A percentile compares a stretch with the other conserved stretches of the same genome.
phyloP scores from a whole-genome alignment of 2,797 vertebrate species.

The Rallus crepitans region DNA sequence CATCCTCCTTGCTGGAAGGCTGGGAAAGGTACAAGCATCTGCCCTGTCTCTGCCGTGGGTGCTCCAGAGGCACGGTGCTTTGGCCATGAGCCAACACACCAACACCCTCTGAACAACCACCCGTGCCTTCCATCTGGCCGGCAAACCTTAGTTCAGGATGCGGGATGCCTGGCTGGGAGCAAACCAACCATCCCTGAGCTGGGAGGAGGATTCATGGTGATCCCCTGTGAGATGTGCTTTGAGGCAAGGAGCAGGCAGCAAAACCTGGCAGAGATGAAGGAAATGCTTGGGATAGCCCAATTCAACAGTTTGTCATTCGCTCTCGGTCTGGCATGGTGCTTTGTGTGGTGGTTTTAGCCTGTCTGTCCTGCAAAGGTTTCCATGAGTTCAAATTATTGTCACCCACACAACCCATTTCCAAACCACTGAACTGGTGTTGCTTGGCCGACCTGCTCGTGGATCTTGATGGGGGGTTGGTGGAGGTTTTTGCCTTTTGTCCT shows the following conservation, averaged over 20 bases:
- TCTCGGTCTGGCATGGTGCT: neutral
- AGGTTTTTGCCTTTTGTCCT: neutral
- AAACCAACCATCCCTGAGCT: neutral
- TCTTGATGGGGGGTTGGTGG: neutral
- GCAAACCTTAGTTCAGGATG: neutral
- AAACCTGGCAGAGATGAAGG: neutral
- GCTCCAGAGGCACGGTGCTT: neutral
- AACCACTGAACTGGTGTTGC: neutral
- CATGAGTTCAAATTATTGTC: neutral
- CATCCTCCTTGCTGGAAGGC: neutral
- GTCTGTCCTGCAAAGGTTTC: neutral
- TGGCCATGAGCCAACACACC: neutral
- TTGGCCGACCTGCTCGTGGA: accelerated
- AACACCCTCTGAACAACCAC: neutral
- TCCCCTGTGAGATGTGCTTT: neutral
- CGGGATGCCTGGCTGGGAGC: neutral
- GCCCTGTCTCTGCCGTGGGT: neutral
- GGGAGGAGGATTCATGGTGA: accelerated
- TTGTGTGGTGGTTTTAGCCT: neutral
- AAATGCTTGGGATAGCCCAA: neutral
- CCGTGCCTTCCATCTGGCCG: neutral
- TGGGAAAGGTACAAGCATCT: neutral
- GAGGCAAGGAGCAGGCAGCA: neutral
- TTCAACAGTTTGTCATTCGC: neutral
- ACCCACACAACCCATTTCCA: neutral